These are phyloP conservation scores for Drosophila mulleri DNA, from an alignment of 2,888 invertebrate species.

Conservation along the genomic window DNA sequence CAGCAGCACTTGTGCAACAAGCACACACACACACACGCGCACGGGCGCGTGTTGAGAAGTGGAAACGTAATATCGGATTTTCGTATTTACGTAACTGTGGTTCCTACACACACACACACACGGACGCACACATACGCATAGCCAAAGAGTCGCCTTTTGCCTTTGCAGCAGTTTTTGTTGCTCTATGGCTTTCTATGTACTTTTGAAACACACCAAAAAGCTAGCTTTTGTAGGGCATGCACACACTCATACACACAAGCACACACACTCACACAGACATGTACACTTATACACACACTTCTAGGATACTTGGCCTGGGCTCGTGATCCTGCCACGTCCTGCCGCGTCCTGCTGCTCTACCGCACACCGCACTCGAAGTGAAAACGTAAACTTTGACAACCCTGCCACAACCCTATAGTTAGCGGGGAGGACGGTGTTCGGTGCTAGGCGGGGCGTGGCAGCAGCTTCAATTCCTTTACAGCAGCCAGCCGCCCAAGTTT, in stretches of 20 bases:
- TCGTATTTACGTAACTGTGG: slow-evolving; percentile 78
- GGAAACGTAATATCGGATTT: slow-evolving; percentile 78
- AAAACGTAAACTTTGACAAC: slow-evolving; percentile 80
- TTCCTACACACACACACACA: slow-evolving; percentile 46
- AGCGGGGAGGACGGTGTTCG: too few species aligned
- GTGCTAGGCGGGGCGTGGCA: neutral
- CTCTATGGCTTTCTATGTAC: slow-evolving; percentile 57
- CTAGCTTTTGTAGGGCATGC: slow-evolving; percentile 71
- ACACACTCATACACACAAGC: slow-evolving; percentile 29
- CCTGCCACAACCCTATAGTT: slow-evolving; percentile 32
- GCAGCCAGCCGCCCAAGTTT: slow-evolving; percentile 55
- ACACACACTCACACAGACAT: slow-evolving; percentile 24
- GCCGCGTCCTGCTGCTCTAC: slow-evolving; percentile 30
- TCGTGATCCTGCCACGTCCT: slow-evolving; percentile 47
- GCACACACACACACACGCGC: slow-evolving; percentile 30
- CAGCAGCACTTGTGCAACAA: slow-evolving; percentile 73
- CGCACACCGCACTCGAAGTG: slow-evolving; percentile 72
- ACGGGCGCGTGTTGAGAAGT: slow-evolving; percentile 47
- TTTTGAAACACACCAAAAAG: slow-evolving; percentile 74
- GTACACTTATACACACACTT: slow-evolving; percentile 28
- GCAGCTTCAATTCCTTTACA: slow-evolving; percentile 49
- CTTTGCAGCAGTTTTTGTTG: slow-evolving; percentile 64
- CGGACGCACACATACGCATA: slow-evolving; percentile 20
- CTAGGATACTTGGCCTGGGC: slow-evolving; percentile 40
- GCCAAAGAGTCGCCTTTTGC: slow-evolving; percentile 56